phyloP scores from a whole-genome alignment of 2,888 invertebrate species.

The Nephrotoma flavescens region DNA sequence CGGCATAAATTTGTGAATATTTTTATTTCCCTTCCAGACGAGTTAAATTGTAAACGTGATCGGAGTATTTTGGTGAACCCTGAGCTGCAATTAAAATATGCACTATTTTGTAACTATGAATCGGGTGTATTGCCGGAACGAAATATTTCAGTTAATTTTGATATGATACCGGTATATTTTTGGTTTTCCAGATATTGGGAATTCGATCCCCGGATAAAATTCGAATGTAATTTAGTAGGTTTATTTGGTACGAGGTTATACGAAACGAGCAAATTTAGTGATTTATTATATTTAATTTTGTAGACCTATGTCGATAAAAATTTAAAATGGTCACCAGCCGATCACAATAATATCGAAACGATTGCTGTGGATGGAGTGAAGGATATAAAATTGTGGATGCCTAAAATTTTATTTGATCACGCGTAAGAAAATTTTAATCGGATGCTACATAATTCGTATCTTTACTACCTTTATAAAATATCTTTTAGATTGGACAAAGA shows the following conservation, averaged over 20 bases:
- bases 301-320: slow-evolving; percentile 48
- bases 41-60: neutral
- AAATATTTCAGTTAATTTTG: slow-evolving; percentile 36
- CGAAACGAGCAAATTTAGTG: neutral
- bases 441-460: slow-evolving; percentile 23
- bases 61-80: neutral
- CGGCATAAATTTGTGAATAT: neutral
- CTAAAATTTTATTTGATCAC: slow-evolving; percentile 60
- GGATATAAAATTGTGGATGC: slow-evolving; percentile 55
- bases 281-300: neutral
- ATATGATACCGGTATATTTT: slow-evolving; percentile 33
- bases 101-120: slow-evolving; percentile 43
- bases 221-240: neutral
- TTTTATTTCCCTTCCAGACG: neutral
- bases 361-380: slow-evolving; percentile 40
- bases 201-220: neutral
- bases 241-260: neutral
- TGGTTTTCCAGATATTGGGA: neutral
- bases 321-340: slow-evolving; percentile 51
- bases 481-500: neutral
- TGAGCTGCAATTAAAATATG: slow-evolving; percentile 27
- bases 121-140: slow-evolving; percentile 34
- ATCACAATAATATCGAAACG: slow-evolving; percentile 46
- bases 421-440: slow-evolving; percentile 3
- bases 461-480: neutral